A percentile compares a stretch with the other conserved stretches of the same genome.
Conservation (phyloP, 2,888 invertebrate genomes). For the Halictus ligatus region DNA sequence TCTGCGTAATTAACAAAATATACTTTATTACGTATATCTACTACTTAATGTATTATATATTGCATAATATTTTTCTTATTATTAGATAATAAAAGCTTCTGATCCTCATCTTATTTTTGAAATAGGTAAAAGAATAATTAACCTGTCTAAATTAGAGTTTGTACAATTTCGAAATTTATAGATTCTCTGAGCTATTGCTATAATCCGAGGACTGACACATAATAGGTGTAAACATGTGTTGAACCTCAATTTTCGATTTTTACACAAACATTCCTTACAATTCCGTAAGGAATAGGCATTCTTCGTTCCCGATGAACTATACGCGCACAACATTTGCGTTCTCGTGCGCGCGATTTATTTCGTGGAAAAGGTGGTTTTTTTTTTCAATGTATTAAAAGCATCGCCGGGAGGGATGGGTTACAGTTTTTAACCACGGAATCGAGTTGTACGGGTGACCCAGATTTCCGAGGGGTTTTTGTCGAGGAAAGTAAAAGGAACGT, state of each 20-base stretch:
- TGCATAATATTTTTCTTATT: no score
- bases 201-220: no score
- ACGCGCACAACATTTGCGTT: not conserved
- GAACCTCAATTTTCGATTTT: not conserved
- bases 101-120: no score
- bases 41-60: no score
- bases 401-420: constrained; percentile 15
- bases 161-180: no score
- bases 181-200: no score
- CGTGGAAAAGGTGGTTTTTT: not conserved
- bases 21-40: no score
- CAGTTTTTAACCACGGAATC: constrained; percentile 55
- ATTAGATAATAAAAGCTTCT: no score
- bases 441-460: constrained; percentile 55
- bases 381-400: constrained; percentile 22
- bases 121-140: no score
- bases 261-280: not conserved
- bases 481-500: constrained; percentile 58
- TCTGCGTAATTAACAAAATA: no score
- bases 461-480: constrained; percentile 48
- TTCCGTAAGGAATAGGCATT: not conserved
- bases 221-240: no score
- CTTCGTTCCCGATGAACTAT: not conserved
- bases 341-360: not conserved
- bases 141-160: no score